Base-by-base conservation (phyloP, 2,888 invertebrate genomes). In the Mactromeris polynyma region DNA sequence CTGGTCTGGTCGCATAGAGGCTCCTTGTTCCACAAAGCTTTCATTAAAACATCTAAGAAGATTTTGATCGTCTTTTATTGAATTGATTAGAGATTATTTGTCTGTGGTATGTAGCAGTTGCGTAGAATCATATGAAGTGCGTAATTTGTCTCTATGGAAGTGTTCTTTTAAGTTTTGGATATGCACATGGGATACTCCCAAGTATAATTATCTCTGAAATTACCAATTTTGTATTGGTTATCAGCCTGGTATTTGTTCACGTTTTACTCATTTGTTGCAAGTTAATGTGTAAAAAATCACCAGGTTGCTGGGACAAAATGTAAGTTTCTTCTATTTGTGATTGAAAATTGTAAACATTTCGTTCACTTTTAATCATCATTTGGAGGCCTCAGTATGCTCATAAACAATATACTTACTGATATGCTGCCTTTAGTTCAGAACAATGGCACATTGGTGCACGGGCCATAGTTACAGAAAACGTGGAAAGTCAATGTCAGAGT, bases 51-150 rank as follows among this genome's bases (percentile, higher is more conserved):
- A 26, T 64, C 58, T 26, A n/a, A 64, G 58, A 26, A 3, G 58
- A 64, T 64, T 64, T n/a, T n/a, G 58, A 64, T 64, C 58, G n/a
- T 26, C 58, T 64, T 64, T 64, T 64, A 64, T 64, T 64, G 26
- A 64, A 64, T 64, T 26, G 58, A 64, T 64, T 26, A 26, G 26
- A 3, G 58, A 64, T 64, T 64, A 64, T 64, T 64, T 64, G 58
- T 64, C 58, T 64, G 58, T 26, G 26, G 58, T 26, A 64, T 64
- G 58, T 64, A 26, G 46, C 26, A 26, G 26, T 26, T 64, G 58
- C 58, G 6, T 64, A 4, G 58, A 26, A 64, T 46, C 46, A 11
- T 64, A n/a, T 64, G n/a, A 64, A 64, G 58, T 64, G 58, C 58
- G 9, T 64, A 9, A 64, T 64, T 64, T 64, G 58, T 64, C 58